Percentiles rank a stretch among this genome's conserved stretches.
These are phyloP conservation scores for Hippocampus comes DNA, from an alignment of 2,113 vertebrate species.

Conservation along the genomic window DNA sequence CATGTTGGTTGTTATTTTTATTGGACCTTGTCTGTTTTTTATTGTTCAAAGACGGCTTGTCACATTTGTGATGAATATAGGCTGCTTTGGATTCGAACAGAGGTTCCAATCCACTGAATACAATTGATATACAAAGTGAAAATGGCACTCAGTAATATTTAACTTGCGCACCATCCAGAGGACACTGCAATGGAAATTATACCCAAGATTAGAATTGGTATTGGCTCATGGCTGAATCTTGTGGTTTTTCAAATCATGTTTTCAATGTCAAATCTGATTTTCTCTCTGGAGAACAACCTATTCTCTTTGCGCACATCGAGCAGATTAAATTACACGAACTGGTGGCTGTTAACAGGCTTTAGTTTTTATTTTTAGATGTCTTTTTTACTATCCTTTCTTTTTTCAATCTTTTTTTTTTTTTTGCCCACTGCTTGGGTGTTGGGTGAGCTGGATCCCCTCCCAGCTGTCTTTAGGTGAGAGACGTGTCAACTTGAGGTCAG, in stretches of 20 bases:
- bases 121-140: background rate
- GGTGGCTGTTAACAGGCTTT: constrained; percentile 54
- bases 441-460: background rate
- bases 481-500: background rate
- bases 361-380: constrained; percentile 46
- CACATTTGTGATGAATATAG: background rate
- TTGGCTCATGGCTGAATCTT: constrained; percentile 26
- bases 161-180: constrained; percentile 23
- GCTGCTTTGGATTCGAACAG: background rate
- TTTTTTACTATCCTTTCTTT: background rate
- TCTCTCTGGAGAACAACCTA: constrained; percentile 34
- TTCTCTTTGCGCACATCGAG: constrained; percentile 50
- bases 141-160: constrained; percentile 11
- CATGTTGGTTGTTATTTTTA: background rate
- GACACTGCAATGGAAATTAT: constrained; percentile 36
- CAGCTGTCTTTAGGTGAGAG: background rate
- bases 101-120: background rate
- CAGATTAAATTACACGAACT: constrained; percentile 50
- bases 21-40: background rate
- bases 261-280: constrained; percentile 44
- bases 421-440: background rate
- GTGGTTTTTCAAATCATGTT: constrained; percentile 29
- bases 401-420: background rate
- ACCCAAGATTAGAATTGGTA: constrained; percentile 30
- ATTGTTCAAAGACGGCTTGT: background rate